These are phyloP conservation scores for Luffia ferchaultella DNA, from an alignment of 2,888 invertebrate species.

Conservation along the genomic window DNA sequence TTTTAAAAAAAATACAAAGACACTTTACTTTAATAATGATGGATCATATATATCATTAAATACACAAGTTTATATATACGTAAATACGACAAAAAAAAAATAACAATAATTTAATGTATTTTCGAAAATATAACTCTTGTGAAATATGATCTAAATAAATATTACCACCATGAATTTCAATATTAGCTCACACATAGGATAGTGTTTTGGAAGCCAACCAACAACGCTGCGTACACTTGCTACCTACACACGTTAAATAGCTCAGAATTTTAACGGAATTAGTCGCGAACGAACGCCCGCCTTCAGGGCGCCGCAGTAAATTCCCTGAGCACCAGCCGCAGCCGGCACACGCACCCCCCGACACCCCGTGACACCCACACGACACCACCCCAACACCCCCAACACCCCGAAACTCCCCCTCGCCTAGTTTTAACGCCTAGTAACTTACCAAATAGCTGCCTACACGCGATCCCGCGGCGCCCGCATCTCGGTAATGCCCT, in stretches of 20 bases:
- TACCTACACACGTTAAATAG: conserved; percentile 2
- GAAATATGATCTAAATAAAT: too few species aligned
- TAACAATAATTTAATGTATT: too few species aligned
- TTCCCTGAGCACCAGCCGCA: conserved; percentile 24
- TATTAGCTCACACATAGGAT: too few species aligned
- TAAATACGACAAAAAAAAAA: too few species aligned
- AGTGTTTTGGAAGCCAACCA: too few species aligned
- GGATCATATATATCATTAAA: too few species aligned
- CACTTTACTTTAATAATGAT: too few species aligned
- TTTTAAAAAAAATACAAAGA: too few species aligned
- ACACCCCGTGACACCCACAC: background rate
- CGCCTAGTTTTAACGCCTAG: conserved; percentile 47
- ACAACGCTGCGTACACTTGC: too few species aligned
- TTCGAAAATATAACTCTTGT: too few species aligned
- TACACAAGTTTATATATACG: too few species aligned
- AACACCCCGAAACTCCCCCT: conserved; percentile 29
- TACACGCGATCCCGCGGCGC: conserved; percentile 43
- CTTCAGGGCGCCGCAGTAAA: conserved; percentile 61
- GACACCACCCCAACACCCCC: background rate
- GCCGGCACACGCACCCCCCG: background rate
- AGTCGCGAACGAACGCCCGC: conserved; percentile 48
- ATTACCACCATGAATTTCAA: too few species aligned
- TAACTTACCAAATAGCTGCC: conserved; percentile 40
- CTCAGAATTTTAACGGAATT: conserved; percentile 63
- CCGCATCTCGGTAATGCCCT: background rate